Evolutionary conservation across 2,888 invertebrate species (phyloP).

Genomic region (Poecilobothrus nobilitatus): DNA sequence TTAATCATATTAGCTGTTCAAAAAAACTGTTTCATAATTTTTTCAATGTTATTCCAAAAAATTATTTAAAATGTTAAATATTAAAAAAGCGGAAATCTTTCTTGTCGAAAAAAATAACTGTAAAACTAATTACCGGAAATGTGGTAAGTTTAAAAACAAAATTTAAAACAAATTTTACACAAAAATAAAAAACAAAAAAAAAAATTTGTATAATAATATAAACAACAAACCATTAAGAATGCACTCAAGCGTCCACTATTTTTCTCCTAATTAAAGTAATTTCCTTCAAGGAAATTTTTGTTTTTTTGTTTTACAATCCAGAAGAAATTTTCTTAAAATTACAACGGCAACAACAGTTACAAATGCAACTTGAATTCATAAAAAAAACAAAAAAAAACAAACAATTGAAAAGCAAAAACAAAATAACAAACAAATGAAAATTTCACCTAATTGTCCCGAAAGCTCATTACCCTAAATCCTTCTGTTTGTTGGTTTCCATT

Average conservation of each 20-base stretch:
- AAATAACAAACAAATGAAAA: neutral
- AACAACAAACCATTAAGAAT: neutral
- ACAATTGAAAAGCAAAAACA: too few species aligned
- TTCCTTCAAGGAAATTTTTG: neutral
- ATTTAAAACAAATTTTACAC: neutral
- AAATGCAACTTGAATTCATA: too few species aligned
- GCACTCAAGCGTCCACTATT: neutral
- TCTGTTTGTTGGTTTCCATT: neutral
- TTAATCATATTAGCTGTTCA: too few species aligned
- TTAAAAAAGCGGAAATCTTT: too few species aligned
- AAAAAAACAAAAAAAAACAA: too few species aligned
- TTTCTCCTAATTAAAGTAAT: constrained; percentile 3
- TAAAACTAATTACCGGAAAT: neutral
- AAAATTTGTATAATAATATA: neutral
- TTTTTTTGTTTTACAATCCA: neutral
- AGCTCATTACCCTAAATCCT: neutral
- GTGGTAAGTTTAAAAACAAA: neutral
- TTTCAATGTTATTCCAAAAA: too few species aligned
- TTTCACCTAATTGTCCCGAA: constrained; percentile 1
- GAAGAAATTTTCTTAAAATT: too few species aligned
- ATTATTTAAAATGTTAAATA: too few species aligned
- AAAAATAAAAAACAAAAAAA: neutral
- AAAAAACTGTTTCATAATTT: too few species aligned
- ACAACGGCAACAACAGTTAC: too few species aligned
- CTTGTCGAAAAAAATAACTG: too few species aligned